Base-by-base conservation (phyloP, 1,140 invertebrate genomes). In the Teleopsis dalmanni region DNA sequence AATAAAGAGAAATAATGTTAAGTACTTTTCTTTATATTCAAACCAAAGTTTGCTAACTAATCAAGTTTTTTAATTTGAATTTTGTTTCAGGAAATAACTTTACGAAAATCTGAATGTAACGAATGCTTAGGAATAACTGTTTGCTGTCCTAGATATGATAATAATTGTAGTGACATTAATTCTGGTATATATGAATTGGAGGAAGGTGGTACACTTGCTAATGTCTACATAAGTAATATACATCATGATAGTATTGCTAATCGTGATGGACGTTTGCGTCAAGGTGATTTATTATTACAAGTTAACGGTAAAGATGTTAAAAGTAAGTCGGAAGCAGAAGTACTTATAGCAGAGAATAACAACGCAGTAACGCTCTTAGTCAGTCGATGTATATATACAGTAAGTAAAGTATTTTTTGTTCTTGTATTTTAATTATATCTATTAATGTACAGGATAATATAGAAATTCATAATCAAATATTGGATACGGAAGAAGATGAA, bases 11-110 rank as follows among this genome's bases (percentile, higher is more conserved):
- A n/a, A n/a, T n/a, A n/a, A n/a, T n/a, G n/a, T n/a, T n/a, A n/a
- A n/a, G n/a, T n/a, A n/a, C n/a, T n/a, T n/a, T n/a, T n/a, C n/a
- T n/a, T n/a, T n/a, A n/a, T n/a, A n/a, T n/a, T n/a, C n/a, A n/a
- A n/a, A n/a, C n/a, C n/a, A n/a, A n/a, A n/a, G n/a, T n/a, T n/a
- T n/a, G n/a, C n/a, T n/a, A n/a, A n/a, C n/a, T n/a, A n/a, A n/a
- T n/a, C n/a, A n/a, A n/a, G n/a, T n/a, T n/a, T n/a, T n/a, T n/a
- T n/a, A n/a, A n/a, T n/a, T n/a, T n/a, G n/a, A n/a, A n/a, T n/a
- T n/a, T n/a, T n/a, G n/a, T n/a, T n/a, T n/a, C n/a, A 87, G 83
- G 84, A 87, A 75, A 78, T 87, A 40, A 81, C 81, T 25, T 70
- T 87, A 40, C 54, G 64, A 53, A 77, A 76, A 56, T 72, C 76